Evolutionary conservation across 92 coral and sea anemone species (phyloP).

Genomic region (Micromussa lordhowensis): DNA sequence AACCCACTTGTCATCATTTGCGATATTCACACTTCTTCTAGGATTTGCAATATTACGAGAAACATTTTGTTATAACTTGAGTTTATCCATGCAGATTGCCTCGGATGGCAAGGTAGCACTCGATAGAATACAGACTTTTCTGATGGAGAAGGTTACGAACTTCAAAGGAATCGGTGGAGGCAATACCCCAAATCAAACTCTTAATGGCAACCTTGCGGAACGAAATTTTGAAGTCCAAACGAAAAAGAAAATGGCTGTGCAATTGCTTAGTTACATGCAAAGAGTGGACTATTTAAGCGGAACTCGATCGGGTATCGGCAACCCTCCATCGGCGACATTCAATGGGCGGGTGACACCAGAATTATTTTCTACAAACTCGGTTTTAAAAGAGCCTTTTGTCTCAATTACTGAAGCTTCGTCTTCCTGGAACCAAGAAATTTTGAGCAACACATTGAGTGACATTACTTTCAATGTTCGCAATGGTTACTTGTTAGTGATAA

Average conservation of each 20-base stretch:
- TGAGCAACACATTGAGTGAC: not conserved
- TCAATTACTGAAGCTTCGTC: not conserved
- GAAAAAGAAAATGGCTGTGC: not conserved
- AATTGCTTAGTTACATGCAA: not conserved
- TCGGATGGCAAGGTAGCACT: slow-evolving; percentile 4
- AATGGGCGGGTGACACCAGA: not conserved
- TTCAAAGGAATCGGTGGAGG: not conserved
- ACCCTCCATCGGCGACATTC: not conserved
- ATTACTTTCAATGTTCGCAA: not conserved
- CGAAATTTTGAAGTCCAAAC: not conserved
- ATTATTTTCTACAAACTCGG: not conserved
- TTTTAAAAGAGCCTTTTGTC: not conserved
- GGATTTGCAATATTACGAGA: not conserved
- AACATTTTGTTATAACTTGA: not conserved
- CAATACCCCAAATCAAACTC: too few relatives aligned
- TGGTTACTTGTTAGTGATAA: not conserved
- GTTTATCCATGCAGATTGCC: not conserved
- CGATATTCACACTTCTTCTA: not conserved
- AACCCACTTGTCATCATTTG: not conserved
- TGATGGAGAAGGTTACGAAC: not conserved
- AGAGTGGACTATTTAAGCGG: not conserved
- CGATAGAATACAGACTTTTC: slow-evolving; percentile 9
- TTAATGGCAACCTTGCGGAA: not conserved
- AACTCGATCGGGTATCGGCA: too few relatives aligned
- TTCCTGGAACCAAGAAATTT: not conserved